phyloP scores from a whole-genome alignment of 2,888 invertebrate genomes.

The Archips crataeganus region DNA sequence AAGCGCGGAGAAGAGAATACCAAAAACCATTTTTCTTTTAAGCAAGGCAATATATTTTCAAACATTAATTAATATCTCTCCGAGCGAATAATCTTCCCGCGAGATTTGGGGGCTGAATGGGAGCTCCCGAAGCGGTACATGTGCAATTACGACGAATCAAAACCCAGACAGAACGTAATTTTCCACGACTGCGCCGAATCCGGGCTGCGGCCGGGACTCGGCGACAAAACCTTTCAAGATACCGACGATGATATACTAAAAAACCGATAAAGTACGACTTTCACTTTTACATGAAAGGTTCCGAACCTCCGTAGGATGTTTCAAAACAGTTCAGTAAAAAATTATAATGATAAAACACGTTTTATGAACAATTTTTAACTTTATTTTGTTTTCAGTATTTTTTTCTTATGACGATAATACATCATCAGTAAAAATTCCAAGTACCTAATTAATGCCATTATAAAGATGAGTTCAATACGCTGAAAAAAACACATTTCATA shows the following conservation, averaged over 20 bases:
- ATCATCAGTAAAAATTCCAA: no score
- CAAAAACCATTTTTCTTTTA: not conserved
- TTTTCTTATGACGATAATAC: no score
- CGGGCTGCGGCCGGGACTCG: slow-evolving; percentile 16
- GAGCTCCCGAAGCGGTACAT: slow-evolving; percentile 53
- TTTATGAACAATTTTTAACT: no score
- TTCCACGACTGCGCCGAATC: slow-evolving; percentile 52
- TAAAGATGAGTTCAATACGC: no score
- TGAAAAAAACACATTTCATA: no score
- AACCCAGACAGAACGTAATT: slow-evolving; percentile 58
- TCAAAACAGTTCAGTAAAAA: no score
- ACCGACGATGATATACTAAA: slow-evolving; percentile 39
- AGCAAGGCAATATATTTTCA: slow-evolving; percentile 4
- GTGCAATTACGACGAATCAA: slow-evolving; percentile 62
- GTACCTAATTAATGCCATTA: no score
- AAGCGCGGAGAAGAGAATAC: not conserved
- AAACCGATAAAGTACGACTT: slow-evolving; percentile 11
- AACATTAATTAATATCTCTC: slow-evolving; percentile 32
- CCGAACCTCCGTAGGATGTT: no score
- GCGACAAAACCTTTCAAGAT: slow-evolving; percentile 47
- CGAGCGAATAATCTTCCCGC: slow-evolving; percentile 38
- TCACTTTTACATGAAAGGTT: no score
- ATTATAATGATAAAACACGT: no score
- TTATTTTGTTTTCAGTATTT: no score
- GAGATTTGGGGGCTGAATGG: slow-evolving; percentile 45